Conservation (phyloP, 2,797 vertebrate genomes). For the Lycodopsis pacificus region DNA sequence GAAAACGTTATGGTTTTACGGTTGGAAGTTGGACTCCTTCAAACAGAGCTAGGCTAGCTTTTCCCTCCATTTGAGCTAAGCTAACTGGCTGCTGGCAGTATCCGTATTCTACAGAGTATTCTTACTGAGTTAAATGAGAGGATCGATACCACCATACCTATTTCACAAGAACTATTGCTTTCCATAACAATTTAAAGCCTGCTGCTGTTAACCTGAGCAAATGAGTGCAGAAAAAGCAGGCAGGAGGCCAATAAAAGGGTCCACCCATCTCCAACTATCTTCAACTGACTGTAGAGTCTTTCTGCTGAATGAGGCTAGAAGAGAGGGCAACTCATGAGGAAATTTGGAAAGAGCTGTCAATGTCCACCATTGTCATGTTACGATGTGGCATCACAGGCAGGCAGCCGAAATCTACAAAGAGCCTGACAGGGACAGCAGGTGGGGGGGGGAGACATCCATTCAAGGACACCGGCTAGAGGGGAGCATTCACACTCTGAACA, state of each 20-base stretch:
- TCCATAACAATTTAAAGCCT: slow-evolving; percentile 2
- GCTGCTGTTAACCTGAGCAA: slow-evolving; percentile 40
- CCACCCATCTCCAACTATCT: slow-evolving; percentile 23
- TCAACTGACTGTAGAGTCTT: slow-evolving; percentile 31
- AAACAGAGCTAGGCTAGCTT: background rate
- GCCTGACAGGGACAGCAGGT: slow-evolving; percentile 38
- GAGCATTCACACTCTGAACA: slow-evolving; percentile 36
- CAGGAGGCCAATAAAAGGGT: slow-evolving; percentile 34
- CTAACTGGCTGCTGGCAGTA: background rate
- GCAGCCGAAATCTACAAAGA: slow-evolving; percentile 49
- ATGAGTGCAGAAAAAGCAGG: slow-evolving; percentile 49
- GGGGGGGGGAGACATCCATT: slow-evolving; percentile 38
- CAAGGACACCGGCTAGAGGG: slow-evolving; percentile 44
- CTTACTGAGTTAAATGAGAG: too few species aligned
- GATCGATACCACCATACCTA: background rate
- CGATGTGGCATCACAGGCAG: slow-evolving; percentile 63
- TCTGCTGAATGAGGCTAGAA: slow-evolving; percentile 29
- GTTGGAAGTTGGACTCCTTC: background rate
- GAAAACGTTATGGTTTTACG: background rate
- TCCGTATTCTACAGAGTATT: too few species aligned
- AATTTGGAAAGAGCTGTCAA: slow-evolving; percentile 63
- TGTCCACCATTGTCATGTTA: slow-evolving; percentile 63
- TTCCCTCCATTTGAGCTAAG: background rate
- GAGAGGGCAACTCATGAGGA: slow-evolving; percentile 60
- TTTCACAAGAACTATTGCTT: background rate